Evolutionary conservation across 2,113 vertebrate genomes (phyloP).

Genomic region (Psilopsiagon aymara): DNA sequence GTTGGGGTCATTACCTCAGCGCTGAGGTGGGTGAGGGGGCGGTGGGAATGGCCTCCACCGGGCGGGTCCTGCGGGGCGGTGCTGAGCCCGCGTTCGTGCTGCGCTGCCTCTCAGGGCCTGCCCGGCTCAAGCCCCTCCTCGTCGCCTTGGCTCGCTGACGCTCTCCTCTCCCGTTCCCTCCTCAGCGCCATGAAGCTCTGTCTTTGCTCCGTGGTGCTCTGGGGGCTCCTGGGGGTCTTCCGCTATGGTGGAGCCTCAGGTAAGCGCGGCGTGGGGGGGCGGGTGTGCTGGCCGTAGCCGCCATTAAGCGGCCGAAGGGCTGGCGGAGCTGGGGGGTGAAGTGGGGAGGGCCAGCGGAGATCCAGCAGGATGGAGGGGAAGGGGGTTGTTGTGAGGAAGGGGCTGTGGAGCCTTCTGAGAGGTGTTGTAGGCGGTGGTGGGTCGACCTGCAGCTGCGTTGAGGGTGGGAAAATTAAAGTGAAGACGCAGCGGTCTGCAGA

Average conservation of each 20-base stretch:
- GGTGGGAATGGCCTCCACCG: accelerated
- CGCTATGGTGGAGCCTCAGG: not conserved
- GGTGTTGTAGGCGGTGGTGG: not conserved
- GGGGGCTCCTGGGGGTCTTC: not conserved
- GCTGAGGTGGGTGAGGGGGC: not conserved
- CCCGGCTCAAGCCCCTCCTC: not conserved
- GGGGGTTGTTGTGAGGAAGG: accelerated
- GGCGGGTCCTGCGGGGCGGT: not conserved
- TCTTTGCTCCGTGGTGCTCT: accelerated
- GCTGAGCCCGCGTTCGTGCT: not conserved
- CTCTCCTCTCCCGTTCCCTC: accelerated
- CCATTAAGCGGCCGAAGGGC: not conserved
- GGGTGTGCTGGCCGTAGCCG: not conserved
- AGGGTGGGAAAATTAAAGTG: not conserved
- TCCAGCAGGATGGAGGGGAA: no score
- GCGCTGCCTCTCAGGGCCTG: not conserved
- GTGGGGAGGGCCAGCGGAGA: accelerated
- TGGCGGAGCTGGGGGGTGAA: not conserved
- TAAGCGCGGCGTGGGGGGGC: not conserved
- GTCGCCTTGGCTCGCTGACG: accelerated
- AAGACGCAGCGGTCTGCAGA: not conserved
- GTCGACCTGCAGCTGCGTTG: not conserved
- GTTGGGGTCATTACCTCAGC: accelerated
- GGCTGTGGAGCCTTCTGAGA: not conserved
- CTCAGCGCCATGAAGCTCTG: not conserved